Conservation (phyloP, 2,113 vertebrate species). For the Camelus bactrianus region DNA sequence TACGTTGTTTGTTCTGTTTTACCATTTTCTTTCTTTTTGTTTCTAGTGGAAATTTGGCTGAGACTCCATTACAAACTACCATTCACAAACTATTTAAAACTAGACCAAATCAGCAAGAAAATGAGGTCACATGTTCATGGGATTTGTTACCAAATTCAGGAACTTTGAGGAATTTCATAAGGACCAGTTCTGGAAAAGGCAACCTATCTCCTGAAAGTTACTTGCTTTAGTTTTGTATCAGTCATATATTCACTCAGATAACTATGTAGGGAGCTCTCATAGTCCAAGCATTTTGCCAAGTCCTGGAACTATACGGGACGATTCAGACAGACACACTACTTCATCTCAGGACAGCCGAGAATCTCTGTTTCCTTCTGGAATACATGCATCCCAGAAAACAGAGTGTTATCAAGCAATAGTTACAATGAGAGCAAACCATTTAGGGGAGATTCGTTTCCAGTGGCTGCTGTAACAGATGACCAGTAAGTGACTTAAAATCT, state of each 20-base stretch:
- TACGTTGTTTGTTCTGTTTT: neutral
- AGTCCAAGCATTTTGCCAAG: neutral
- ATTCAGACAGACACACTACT: neutral
- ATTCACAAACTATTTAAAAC: slow-evolving; percentile 1
- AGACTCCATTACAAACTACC: neutral
- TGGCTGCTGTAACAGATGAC: neutral
- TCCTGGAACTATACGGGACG: neutral
- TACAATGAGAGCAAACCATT: neutral
- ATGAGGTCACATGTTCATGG: neutral
- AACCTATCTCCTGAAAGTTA: neutral
- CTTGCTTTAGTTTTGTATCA: neutral
- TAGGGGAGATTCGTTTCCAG: neutral
- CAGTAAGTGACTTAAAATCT: neutral
- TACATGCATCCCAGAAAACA: neutral
- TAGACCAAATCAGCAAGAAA: neutral
- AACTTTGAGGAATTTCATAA: neutral
- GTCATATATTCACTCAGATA: neutral
- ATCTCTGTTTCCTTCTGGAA: neutral
- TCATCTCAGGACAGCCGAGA: neutral
- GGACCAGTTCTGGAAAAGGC: neutral
- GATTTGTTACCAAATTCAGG: neutral
- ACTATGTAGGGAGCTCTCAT: neutral
- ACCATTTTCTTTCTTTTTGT: neutral
- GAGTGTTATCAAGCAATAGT: neutral
- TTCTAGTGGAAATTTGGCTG: neutral